Evolutionary conservation across 2,113 vertebrate species (phyloP).

Genomic region (Himantopus leucocephalus): DNA sequence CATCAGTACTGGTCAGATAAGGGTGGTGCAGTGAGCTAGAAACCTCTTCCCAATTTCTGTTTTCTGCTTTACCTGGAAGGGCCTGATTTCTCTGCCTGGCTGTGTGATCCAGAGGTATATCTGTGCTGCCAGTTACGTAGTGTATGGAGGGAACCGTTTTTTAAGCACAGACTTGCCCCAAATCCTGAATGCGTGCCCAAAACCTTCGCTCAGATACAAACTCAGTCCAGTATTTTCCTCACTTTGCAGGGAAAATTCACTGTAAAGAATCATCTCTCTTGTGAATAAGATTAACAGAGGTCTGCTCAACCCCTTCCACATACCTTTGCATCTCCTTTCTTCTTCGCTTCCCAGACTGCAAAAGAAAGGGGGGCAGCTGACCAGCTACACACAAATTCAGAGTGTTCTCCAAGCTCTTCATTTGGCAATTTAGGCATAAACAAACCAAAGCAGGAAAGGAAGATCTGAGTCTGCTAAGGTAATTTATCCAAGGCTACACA

Average conservation of each 20-base stretch:
- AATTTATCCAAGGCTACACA: neutral
- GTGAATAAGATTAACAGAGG: neutral
- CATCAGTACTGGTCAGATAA: neutral
- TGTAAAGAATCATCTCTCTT: neutral
- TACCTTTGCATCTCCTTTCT: neutral
- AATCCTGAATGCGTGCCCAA: neutral
- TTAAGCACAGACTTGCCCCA: neutral
- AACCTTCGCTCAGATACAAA: neutral
- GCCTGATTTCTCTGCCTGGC: neutral
- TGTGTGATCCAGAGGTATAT: neutral
- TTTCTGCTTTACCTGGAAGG: neutral
- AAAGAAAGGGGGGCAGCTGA: neutral
- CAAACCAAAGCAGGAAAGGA: neutral
- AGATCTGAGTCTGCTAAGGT: neutral
- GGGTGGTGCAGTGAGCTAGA: neutral
- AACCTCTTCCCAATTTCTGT: neutral
- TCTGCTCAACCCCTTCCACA: neutral
- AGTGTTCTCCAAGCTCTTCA: neutral
- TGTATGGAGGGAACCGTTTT: neutral
- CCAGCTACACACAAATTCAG: neutral
- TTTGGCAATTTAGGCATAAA: neutral
- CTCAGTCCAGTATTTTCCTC: neutral
- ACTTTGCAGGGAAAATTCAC: neutral
- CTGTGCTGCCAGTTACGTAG: neutral
- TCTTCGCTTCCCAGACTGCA: neutral